A percentile compares a stretch with the other conserved stretches of the same genome.
These are phyloP conservation scores for Halcyon senegalensis DNA, from an alignment of 2,113 vertebrate species.

Conservation along the genomic window DNA sequence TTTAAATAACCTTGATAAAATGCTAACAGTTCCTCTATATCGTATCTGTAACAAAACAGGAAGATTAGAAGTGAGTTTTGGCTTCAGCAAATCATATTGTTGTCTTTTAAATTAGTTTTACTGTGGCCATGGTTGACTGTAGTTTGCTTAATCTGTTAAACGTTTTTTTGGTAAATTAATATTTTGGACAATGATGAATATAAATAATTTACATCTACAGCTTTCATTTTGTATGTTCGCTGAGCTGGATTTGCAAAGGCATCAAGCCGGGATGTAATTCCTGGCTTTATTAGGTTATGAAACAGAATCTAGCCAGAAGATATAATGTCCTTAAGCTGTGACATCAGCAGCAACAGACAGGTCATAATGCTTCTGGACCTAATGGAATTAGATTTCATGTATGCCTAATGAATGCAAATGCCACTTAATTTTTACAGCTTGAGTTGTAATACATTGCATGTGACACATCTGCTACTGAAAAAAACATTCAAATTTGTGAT, in stretches of 20 bases:
- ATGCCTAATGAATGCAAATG: conserved; percentile 64
- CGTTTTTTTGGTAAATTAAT: conserved; percentile 25
- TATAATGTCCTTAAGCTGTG: conserved; percentile 34
- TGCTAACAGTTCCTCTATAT: background rate
- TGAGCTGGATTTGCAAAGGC: conserved; percentile 27
- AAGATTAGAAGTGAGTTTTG: background rate
- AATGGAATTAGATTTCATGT: conserved; percentile 54
- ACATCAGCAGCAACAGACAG: background rate
- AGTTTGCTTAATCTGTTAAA: conserved; percentile 42
- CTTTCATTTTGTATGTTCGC: conserved; percentile 15
- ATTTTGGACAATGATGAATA: conserved; percentile 36
- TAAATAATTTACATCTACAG: conserved; percentile 40
- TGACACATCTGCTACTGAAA: conserved; percentile 30
- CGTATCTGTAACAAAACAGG: background rate
- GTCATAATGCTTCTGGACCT: conserved; percentile 26
- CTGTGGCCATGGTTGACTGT: background rate
- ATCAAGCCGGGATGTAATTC: conserved; percentile 36
- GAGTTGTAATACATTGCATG: conserved; percentile 36
- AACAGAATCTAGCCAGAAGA: conserved; percentile 48
- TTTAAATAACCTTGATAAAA: conserved; percentile 18
- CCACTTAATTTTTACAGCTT: conserved; percentile 64
- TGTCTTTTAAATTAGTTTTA: conserved; percentile 22
- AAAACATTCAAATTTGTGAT: conserved; percentile 29
- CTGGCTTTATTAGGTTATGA: conserved; percentile 56
- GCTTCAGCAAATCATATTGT: background rate